Evolutionary conservation across 1,140 invertebrate genomes (phyloP), one percentile per base, ranked within the genome.

Genomic region (Saccostrea glomerata): DNA sequence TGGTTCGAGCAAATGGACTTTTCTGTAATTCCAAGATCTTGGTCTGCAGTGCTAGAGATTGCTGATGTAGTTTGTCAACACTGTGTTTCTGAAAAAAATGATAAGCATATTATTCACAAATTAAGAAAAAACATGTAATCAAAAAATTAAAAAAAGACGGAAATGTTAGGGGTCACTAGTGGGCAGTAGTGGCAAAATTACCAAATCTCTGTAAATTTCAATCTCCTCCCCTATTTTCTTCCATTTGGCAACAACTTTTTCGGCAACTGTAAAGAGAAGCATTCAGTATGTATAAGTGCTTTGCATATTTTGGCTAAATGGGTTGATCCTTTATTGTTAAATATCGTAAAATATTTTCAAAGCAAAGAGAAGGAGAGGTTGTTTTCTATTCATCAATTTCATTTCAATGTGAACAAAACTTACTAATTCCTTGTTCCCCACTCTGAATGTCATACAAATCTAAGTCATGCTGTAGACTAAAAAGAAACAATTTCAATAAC

Each of bases 391-490:
- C 13, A 63, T n/a, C 58, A 63, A 63, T 20, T 63, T 63, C 58
- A 63, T 20, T 20, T 63, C 5, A 63, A 63, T n/a, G n/a, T 20
- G 15, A 63, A n/a, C 17, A 63, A 20, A 36, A 66, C 86, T 20
- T 86, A 40, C 40, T 55, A 63, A 92, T 89, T 70, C 91, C 91
- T 20, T 90, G 91, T 89, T 87, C 89, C 23, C 63, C 89, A 17
- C 90, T 87, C 86, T 94, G 94, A 70, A 93, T 92, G 73, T 92
- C 90, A 89, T 94, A 95, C 40, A 91, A 89, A 87, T 93, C 92
- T 15, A 95, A 90, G 83, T 95, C 95, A 90, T 93, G 92, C 36
- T 93, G 92, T 40, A 95, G 89, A 85, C 94, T 94, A 90, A 88
- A 93, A 93, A 92, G 82, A 55, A 89, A 85, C 40, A 54, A 66